phyloP scores from a whole-genome alignment of 2,888 invertebrate genomes.

The Troilus luridus region DNA sequence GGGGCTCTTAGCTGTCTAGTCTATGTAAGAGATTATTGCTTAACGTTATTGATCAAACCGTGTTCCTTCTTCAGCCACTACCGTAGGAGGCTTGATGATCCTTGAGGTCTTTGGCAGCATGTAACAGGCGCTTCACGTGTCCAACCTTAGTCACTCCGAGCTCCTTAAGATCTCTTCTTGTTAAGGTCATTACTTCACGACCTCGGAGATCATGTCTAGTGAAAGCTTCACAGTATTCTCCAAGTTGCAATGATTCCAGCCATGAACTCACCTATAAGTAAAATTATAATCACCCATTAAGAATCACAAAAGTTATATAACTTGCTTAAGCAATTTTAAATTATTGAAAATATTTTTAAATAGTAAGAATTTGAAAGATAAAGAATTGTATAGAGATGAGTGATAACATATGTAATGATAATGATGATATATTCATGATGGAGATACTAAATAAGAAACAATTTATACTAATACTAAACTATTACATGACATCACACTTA shows the following conservation, averaged over 20 bases:
- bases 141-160: constrained; percentile 95
- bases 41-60: constrained; percentile 35
- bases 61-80: constrained; percentile 28
- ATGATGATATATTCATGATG: background rate
- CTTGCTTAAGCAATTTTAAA: background rate
- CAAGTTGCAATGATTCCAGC: constrained; percentile 89
- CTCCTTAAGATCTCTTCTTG: constrained; percentile 89
- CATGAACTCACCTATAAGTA: constrained; percentile 75
- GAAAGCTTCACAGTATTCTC: constrained; percentile 93
- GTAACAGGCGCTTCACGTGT: constrained; percentile 94
- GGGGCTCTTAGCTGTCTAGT: background rate
- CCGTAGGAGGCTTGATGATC: constrained; percentile 52
- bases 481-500: background rate
- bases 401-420: background rate
- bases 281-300: background rate
- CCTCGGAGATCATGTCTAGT: constrained; percentile 93
- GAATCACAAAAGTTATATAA: constrained; percentile 9
- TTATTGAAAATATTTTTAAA: background rate
- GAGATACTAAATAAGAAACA: background rate
- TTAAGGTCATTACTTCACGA: constrained; percentile 87
- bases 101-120: constrained; percentile 87
- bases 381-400: background rate
- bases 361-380: background rate
- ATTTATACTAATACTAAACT: background rate
- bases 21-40: constrained; percentile 52